Percentiles rank a stretch among this genome's conserved stretches.
Conservation (phyloP, 2,797 vertebrate genomes). For the Acanthopagrus latus region DNA sequence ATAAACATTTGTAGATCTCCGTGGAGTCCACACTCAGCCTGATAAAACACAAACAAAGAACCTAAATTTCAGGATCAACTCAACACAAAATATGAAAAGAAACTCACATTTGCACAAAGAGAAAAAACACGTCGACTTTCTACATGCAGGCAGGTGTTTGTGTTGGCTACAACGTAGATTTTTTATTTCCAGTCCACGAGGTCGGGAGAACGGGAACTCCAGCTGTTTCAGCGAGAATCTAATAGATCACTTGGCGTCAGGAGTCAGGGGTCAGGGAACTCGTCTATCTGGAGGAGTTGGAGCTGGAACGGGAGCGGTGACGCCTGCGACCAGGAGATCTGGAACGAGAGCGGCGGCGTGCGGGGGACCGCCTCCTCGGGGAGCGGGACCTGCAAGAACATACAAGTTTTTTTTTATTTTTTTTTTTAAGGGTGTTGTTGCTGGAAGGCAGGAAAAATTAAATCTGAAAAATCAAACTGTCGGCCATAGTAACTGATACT, state of each 20-base stretch:
- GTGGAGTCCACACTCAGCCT: conserved; percentile 8
- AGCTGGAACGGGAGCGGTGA: conserved; percentile 97
- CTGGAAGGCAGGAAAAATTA: background rate
- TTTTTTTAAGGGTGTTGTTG: background rate
- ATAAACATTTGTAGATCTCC: conserved; percentile 38
- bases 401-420: background rate
- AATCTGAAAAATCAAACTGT: background rate
- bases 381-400: conserved; percentile 89
- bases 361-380: conserved; percentile 92
- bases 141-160: conserved; percentile 45
- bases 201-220: conserved; percentile 20
- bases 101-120: conserved; percentile 37
- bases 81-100: conserved; percentile 33
- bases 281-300: conserved; percentile 95
- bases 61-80: conserved; percentile 27
- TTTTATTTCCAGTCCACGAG: conserved; percentile 29
- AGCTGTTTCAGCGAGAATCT: conserved; percentile 24
- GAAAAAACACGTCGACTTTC: conserved; percentile 9
- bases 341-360: conserved; percentile 91
- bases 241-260: conserved; percentile 6
- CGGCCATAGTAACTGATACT: too few relatives aligned
- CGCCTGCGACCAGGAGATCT: conserved; percentile 94
- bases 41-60: conserved; percentile 24
- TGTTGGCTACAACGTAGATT: conserved; percentile 42
- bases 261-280: conserved; percentile 4